phyloP scores from a whole-genome alignment of 2,113 vertebrate genomes.

The Marcusenius ussheri region DNA sequence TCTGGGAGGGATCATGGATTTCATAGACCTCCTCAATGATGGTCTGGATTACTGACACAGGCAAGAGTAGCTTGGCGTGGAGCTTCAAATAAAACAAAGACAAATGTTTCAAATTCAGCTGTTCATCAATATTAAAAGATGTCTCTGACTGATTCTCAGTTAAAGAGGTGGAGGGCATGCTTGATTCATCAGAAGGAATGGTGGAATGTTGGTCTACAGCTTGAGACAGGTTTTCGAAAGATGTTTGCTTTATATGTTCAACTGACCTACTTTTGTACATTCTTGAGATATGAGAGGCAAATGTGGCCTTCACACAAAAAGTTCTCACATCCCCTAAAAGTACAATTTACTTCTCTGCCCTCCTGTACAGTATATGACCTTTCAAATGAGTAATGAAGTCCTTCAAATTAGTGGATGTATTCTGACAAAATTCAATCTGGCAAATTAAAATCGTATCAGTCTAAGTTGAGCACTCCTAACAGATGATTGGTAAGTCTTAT shows the following conservation, averaged over 20 bases:
- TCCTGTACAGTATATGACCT: not conserved
- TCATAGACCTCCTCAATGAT: not conserved
- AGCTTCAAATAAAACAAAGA: not conserved
- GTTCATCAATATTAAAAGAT: not conserved
- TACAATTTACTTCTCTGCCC: not conserved
- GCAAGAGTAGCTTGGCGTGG: not conserved
- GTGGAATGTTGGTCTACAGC: no score
- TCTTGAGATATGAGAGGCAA: not conserved
- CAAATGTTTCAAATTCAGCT: not conserved
- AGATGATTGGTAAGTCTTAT: not conserved
- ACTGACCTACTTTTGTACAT: not conserved
- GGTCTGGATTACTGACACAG: not conserved
- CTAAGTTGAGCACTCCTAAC: not conserved
- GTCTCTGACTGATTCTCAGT: no score
- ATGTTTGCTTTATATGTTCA: not conserved
- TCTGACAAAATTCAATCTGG: not conserved
- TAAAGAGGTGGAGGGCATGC: no score
- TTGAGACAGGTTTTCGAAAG: no score
- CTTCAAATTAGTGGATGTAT: not conserved
- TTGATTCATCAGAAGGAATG: no score
- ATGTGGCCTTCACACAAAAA: not conserved
- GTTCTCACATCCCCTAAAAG: not conserved
- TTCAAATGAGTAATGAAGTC: not conserved
- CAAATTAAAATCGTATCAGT: not conserved
- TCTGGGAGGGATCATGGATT: not conserved